Evolutionary conservation across 2,797 vertebrate genomes (phyloP).

Genomic region (Acanthopagrus latus): DNA sequence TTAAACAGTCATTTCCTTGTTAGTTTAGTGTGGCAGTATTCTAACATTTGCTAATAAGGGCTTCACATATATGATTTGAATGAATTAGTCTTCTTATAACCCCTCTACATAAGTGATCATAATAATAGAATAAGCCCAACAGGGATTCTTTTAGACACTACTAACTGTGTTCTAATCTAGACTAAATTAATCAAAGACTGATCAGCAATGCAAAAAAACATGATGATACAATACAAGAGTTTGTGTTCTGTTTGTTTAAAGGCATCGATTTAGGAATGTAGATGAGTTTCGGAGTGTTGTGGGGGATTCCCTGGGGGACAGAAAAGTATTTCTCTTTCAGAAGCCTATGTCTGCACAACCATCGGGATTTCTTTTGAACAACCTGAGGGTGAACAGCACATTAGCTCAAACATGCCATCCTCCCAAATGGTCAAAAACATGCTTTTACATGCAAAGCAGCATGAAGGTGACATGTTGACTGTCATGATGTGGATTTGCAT

Average conservation of each 20-base stretch:
- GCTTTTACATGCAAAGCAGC: conserved; percentile 10
- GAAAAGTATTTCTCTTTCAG: not conserved
- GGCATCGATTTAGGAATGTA: not conserved
- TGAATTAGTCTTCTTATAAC: too few species aligned
- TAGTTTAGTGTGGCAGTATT: too few species aligned
- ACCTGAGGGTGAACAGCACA: not conserved
- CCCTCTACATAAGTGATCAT: too few species aligned
- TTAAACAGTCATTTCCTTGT: too few species aligned
- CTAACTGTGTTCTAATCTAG: not conserved
- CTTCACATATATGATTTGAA: too few species aligned
- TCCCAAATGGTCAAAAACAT: conserved; percentile 17
- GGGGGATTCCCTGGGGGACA: not conserved
- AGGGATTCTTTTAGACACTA: not conserved
- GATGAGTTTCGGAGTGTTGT: not conserved
- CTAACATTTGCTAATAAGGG: too few species aligned
- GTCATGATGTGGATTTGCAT: conserved; percentile 51
- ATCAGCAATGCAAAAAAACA: not conserved
- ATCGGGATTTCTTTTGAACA: conserved; percentile 10
- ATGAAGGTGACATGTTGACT: conserved; percentile 7
- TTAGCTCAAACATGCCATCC: not conserved
- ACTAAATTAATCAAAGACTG: not conserved
- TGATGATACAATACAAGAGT: not conserved
- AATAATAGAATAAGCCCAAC: not conserved
- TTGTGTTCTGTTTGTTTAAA: not conserved
- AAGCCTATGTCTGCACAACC: not conserved